Evolutionary conservation across 2,797 vertebrate species (phyloP).

Genomic region (Phrynocephalus guinanensis): DNA sequence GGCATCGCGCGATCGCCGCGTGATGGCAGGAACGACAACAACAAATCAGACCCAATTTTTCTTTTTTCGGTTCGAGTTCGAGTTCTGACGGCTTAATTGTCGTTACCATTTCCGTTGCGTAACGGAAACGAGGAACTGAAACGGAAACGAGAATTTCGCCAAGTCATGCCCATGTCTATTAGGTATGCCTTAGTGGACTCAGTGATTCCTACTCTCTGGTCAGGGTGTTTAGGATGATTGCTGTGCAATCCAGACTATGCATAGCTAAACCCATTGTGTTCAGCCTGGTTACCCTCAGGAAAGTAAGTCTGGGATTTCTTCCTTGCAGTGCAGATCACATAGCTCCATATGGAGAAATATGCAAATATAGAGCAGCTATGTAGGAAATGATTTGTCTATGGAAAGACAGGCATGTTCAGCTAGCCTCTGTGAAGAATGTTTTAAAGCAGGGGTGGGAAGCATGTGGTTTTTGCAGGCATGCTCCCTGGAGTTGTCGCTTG

Average conservation of each 20-base stretch:
- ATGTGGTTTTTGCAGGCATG: neutral
- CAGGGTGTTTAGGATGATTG: neutral
- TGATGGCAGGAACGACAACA: no score
- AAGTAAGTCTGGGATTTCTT: neutral
- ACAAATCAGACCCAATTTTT: no score
- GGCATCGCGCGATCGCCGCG: no score
- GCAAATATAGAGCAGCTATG: neutral
- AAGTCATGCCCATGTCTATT: no score
- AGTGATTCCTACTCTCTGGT: neutral
- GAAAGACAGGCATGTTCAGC: constrained; percentile 31
- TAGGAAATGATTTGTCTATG: constrained; percentile 39
- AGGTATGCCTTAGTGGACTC: neutral
- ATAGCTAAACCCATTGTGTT: neutral
- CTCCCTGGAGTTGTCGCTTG: neutral
- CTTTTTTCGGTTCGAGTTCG: no score
- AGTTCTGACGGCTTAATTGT: no score
- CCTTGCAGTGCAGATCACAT: no score
- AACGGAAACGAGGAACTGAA: no score
- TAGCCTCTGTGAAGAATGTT: neutral
- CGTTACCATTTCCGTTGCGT: no score
- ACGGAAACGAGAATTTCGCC: no score
- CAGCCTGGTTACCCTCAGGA: neutral
- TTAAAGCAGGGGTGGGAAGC: constrained; percentile 4
- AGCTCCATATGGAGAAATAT: neutral
- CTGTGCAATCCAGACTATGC: neutral